Evolutionary conservation across 2,113 vertebrate species (phyloP), one percentile per base, ranked within the genome.

Genomic region (Prochilodus magdalenae): DNA sequence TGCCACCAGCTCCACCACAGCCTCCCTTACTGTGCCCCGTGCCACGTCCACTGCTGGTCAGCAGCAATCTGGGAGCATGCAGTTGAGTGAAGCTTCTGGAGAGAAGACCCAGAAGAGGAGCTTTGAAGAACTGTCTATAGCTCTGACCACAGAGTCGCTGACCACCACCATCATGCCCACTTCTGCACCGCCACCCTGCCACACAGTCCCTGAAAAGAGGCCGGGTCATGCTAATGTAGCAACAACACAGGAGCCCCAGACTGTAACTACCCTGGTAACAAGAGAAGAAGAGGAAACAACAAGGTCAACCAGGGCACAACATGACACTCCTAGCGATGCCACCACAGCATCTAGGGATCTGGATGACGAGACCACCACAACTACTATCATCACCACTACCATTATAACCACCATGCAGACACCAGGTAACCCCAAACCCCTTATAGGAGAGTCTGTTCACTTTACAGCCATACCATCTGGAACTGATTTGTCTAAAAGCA

Each of bases 331-430:
- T n/a, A n/a, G n/a, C n/a, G n/a, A 88, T 16, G 76, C 80, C 24
- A 18, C 13, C 0, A 0, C 80, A 29, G 73, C 88, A 4, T 89
- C 88, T 0, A 88, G 89, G 69, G 95, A 95, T 80, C 30, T 81
- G 7, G 94, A 96, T n/a, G 96, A 97, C 60, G 95, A 95, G 79
- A 95, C 93, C 2, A 95, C 95, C 16, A 95, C 94, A 44, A 96
- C 94, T 60, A 95, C 93, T 74, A 95, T 92, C 86, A 96, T 95
- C 87, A 94, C 94, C 60, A 96, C 95, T 60, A 96, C 95, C 33
- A 93, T 93, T 0, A 90, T 94, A 86, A 97, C 95, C 80, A 95
- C 92, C 0, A 88, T 94, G 85, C 96, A 95, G 83, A 92, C 92
- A 26, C 92, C 95, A 95, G 95, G 96, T 97, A 87, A 88, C n/a